Evolutionary conservation across 2,888 invertebrate genomes (phyloP).

Genomic region (Silvanus unidentatus): DNA sequence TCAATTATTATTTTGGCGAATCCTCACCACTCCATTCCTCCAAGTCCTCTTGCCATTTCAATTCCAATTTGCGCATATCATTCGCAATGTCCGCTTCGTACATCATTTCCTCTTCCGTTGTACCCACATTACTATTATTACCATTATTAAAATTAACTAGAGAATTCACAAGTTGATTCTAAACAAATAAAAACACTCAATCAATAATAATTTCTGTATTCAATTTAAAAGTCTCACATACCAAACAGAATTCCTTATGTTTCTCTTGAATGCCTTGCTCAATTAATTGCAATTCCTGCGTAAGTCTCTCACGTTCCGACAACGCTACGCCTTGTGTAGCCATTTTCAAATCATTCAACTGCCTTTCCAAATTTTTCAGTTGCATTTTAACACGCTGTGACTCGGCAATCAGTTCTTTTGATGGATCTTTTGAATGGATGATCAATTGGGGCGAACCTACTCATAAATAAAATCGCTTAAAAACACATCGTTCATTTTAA

Average conservation of each 20-base stretch:
- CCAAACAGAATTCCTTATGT: constrained; percentile 53
- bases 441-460: constrained; percentile 40
- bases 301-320: constrained; percentile 52
- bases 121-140: constrained; percentile 22
- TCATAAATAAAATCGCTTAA: constrained; percentile 10
- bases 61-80: constrained; percentile 59
- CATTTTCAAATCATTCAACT: constrained; percentile 55
- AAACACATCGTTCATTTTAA: not conserved
- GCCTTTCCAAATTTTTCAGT: constrained; percentile 54
- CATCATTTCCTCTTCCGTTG: constrained; percentile 51
- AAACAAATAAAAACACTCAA: constrained; percentile 15
- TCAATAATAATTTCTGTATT: not conserved
- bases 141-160: constrained; percentile 31
- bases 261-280: constrained; percentile 59
- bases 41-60: constrained; percentile 61
- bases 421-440: constrained; percentile 39
- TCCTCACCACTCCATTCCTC: constrained; percentile 61
- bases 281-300: constrained; percentile 56
- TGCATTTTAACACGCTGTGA: constrained; percentile 57
- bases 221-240: constrained; percentile 24
- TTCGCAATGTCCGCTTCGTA: constrained; percentile 62
- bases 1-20: constrained; percentile 33
- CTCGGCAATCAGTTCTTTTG: constrained; percentile 48
- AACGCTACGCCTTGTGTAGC: constrained; percentile 50
- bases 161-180: constrained; percentile 44